Evolutionary conservation across 2,888 invertebrate species (phyloP).

Genomic region (Eurytoma californica): DNA sequence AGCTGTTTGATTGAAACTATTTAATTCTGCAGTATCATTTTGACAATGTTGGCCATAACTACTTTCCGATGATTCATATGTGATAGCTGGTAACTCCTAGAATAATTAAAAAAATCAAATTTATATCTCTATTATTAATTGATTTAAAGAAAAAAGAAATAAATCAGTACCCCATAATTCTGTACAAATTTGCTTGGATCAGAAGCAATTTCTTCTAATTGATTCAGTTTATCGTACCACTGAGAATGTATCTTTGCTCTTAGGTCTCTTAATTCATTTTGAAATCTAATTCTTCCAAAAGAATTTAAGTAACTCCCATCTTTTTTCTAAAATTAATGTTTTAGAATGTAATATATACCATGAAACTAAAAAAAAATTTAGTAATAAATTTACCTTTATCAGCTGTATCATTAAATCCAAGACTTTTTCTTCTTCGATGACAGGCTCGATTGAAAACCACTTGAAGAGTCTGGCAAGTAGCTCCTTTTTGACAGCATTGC

Average conservation of each 20-base stretch:
- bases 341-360: neutral
- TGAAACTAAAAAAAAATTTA: neutral
- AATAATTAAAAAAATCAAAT: constrained; percentile 2
- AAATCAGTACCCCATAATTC: constrained; percentile 23
- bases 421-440: constrained; percentile 78
- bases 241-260: constrained; percentile 60
- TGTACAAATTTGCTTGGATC: constrained; percentile 47
- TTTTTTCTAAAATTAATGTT: constrained; percentile 58
- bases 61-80: constrained; percentile 23
- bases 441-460: constrained; percentile 80
- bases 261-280: constrained; percentile 64
- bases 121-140: neutral
- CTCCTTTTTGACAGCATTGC: constrained; percentile 79
- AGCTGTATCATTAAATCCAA: constrained; percentile 78
- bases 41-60: constrained; percentile 40
- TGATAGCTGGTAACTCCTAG: constrained; percentile 28
- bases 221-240: constrained; percentile 64
- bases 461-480: constrained; percentile 79
- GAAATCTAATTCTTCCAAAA: constrained; percentile 64
- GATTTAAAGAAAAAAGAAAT: constrained; percentile 11
- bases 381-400: constrained; percentile 76
- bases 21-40: constrained; percentile 40
- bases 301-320: constrained; percentile 61
- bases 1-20: constrained; percentile 26
- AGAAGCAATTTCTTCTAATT: constrained; percentile 62